Conservation (phyloP, 2,113 vertebrate species). For the Capreolus pygargus region DNA sequence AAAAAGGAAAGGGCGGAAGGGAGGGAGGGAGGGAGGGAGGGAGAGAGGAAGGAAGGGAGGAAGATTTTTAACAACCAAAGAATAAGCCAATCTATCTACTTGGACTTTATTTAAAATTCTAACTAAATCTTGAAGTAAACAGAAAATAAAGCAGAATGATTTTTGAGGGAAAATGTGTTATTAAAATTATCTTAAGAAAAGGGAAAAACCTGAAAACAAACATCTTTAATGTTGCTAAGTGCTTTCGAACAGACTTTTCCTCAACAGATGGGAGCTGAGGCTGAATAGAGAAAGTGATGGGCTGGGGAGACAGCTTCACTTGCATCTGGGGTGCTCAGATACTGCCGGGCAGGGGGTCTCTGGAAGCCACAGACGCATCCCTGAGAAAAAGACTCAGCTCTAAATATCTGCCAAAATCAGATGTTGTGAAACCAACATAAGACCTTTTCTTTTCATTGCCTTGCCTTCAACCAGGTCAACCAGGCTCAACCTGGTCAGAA, state of each 20-base stretch:
- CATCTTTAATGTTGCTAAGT: not conserved
- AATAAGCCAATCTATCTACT: not conserved
- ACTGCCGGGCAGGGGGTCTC: not conserved
- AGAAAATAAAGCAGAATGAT: not conserved
- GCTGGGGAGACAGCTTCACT: not conserved
- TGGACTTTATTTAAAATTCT: not conserved
- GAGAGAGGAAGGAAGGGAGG: not conserved
- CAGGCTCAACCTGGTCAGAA: not conserved
- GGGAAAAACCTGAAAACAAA: not conserved
- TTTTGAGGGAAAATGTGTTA: not conserved
- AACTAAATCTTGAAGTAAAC: not conserved
- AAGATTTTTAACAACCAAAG: not conserved
- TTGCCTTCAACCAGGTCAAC: not conserved
- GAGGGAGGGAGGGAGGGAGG: not conserved
- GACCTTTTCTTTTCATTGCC: not conserved
- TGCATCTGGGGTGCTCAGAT: not conserved
- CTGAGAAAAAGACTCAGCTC: not conserved
- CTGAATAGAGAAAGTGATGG: not conserved
- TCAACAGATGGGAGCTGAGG: not conserved
- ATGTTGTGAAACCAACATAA: not conserved
- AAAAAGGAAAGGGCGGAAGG: not conserved
- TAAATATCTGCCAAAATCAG: not conserved
- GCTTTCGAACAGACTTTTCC: not conserved
- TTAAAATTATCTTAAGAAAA: not conserved
- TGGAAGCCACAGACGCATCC: not conserved